These are phyloP conservation scores for Oasisia sp. DNA, from an alignment of 2,888 invertebrate species.

Conservation along the genomic window DNA sequence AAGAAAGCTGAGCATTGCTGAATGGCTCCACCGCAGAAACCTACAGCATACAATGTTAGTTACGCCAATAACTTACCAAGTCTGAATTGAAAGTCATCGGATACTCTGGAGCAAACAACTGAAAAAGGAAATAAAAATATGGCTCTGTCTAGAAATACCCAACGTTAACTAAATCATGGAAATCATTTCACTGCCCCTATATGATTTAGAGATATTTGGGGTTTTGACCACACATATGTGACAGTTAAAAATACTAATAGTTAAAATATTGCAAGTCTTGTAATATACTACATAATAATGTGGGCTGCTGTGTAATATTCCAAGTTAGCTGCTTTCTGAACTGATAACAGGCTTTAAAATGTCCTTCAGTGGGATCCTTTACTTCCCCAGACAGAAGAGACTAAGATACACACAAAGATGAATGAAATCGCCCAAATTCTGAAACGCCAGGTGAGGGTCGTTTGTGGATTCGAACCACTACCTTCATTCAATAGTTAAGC, in stretches of 20 bases:
- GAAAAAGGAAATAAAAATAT: not conserved
- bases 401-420: too few species aligned
- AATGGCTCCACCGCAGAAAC: not conserved
- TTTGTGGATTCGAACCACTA: too few species aligned
- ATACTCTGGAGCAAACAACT: slow-evolving; percentile 6
- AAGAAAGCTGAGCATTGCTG: not conserved
- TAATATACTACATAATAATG: too few species aligned
- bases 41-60: not conserved
- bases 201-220: not conserved
- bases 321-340: too few species aligned
- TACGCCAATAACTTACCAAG: not conserved
- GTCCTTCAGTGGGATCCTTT: too few species aligned
- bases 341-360: too few species aligned
- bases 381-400: too few species aligned
- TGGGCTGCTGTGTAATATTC: too few species aligned
- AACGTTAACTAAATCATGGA: not conserved
- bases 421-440: too few species aligned
- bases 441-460: too few species aligned
- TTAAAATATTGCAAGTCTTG: too few species aligned
- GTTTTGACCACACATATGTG: not conserved
- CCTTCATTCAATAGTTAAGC: too few species aligned
- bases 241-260: not conserved
- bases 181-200: not conserved
- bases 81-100: slow-evolving; percentile 17
- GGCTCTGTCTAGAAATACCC: not conserved